phyloP scores from a whole-genome alignment of 2,113 vertebrate genomes.

The Carlito syrichta region DNA sequence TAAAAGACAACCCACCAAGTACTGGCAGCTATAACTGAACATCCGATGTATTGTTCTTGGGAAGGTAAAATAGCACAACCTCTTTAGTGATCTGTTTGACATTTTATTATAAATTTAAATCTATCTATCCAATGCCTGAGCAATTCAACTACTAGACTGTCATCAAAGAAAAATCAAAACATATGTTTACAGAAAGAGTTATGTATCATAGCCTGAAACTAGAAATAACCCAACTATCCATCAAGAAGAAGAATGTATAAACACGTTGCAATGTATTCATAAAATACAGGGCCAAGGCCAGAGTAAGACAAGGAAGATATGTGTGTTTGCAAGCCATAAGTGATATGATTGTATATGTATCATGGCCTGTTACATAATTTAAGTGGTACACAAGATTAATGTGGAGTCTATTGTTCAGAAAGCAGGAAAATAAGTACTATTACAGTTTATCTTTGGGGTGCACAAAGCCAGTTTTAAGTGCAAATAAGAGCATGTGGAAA shows the following conservation, averaged over 20 bases:
- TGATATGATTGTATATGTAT: background rate
- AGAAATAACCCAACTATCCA: background rate
- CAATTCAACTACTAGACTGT: background rate
- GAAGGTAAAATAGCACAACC: background rate
- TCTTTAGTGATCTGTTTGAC: background rate
- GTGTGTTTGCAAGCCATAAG: background rate
- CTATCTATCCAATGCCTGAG: background rate
- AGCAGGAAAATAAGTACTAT: background rate
- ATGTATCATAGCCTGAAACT: background rate
- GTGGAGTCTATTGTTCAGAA: background rate
- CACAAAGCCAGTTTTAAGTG: background rate
- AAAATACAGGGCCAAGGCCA: background rate
- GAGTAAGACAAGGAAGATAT: background rate
- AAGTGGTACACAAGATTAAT: background rate
- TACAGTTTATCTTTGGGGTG: background rate
- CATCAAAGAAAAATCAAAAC: background rate
- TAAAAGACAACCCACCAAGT: background rate
- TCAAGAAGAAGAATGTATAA: background rate
- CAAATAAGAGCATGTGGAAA: background rate
- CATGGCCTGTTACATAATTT: background rate
- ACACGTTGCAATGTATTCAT: background rate
- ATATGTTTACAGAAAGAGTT: background rate
- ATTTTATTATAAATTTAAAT: background rate
- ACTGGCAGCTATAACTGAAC: background rate
- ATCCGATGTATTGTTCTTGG: background rate